These are phyloP conservation scores for Crenuchus spilurus DNA, from an alignment of 2,797 vertebrate species.

Conservation along the genomic window DNA sequence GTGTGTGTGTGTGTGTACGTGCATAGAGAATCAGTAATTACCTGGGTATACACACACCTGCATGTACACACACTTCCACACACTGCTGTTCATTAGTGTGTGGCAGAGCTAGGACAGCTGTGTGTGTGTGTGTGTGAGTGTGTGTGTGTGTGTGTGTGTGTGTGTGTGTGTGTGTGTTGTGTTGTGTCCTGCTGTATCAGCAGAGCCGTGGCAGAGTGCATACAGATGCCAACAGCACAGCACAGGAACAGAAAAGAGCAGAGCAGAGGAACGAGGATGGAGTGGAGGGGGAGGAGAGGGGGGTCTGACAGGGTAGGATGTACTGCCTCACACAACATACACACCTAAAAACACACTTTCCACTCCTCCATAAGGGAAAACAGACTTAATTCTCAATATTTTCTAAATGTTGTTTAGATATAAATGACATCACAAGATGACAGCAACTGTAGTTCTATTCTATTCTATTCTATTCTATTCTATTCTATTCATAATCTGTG, in stretches of 20 bases:
- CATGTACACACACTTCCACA: not conserved
- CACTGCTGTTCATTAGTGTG: conserved; percentile 29
- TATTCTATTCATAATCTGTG: too few species aligned
- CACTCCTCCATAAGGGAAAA: not conserved
- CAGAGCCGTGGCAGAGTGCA: conserved; percentile 23
- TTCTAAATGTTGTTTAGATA: too few species aligned
- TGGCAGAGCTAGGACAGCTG: conserved; percentile 17
- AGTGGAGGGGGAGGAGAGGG: too few species aligned
- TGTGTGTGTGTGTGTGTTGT: not conserved
- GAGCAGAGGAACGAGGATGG: not conserved
- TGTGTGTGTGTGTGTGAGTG: too few species aligned
- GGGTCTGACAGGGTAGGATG: not conserved
- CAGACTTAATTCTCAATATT: not conserved
- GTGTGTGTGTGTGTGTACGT: conserved; percentile 3
- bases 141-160: too few species aligned
- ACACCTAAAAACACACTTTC: not conserved
- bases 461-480: too few species aligned
- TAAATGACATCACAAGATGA: too few species aligned
- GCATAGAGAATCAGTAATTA: conserved; percentile 5
- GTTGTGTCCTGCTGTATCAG: conserved; percentile 49
- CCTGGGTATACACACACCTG: not conserved
- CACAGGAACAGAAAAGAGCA: conserved; percentile 2
- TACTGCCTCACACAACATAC: not conserved
- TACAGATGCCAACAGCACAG: conserved; percentile 29
- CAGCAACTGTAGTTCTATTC: too few species aligned